These are phyloP conservation scores for Anniella stebbinsi DNA, from an alignment of 2,797 vertebrate genomes.

Conservation along the genomic window DNA sequence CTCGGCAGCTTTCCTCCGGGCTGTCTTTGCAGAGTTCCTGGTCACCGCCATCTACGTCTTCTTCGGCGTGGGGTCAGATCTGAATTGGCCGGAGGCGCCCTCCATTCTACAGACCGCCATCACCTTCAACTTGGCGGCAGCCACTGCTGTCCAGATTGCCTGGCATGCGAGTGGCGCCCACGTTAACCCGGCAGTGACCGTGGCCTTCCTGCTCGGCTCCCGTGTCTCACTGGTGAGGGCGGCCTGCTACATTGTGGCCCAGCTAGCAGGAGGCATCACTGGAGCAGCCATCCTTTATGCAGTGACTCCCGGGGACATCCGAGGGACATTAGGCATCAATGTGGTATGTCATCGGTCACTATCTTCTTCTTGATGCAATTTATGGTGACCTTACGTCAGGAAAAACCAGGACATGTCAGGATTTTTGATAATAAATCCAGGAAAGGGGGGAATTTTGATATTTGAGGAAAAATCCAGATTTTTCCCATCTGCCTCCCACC, in stretches of 20 bases:
- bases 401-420: no score
- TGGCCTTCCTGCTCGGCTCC: conserved; percentile 71
- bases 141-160: conserved; percentile 65
- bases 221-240: conserved; percentile 69
- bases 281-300: conserved; percentile 71
- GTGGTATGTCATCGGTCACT: conserved; percentile 56
- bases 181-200: conserved; percentile 66
- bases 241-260: conserved; percentile 68
- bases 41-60: conserved; percentile 69
- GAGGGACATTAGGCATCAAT: conserved; percentile 66
- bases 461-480: no score
- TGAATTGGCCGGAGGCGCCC: conserved; percentile 61
- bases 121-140: conserved; percentile 72
- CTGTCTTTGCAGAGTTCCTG: conserved; percentile 67
- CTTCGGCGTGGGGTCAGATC: conserved; percentile 62
- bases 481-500: no score
- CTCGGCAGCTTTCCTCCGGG: conserved; percentile 44
- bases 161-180: conserved; percentile 73
- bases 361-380: neutral
- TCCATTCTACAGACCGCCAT: conserved; percentile 69
- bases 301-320: conserved; percentile 60
- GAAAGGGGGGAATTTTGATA: no score
- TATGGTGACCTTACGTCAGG: no score
- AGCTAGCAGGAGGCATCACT: conserved; percentile 60
- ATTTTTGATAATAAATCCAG: no score